Evolutionary conservation across 2,113 vertebrate genomes (phyloP).

Genomic region (Albula goreensis): DNA sequence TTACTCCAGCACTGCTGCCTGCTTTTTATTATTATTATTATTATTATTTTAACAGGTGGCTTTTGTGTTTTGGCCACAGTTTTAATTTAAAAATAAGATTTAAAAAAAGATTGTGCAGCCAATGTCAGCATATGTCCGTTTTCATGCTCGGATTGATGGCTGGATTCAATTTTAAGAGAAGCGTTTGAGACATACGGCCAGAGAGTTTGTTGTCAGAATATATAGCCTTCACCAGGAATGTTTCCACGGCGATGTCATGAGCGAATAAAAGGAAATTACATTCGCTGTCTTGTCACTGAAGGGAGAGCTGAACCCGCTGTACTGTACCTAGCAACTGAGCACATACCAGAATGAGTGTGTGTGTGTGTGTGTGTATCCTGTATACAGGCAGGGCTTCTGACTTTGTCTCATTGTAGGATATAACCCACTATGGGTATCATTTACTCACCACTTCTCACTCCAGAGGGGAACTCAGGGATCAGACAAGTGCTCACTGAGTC

Average conservation of each 20-base stretch:
- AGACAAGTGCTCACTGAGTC: constrained; percentile 41
- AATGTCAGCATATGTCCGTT: background rate
- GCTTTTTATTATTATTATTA: background rate
- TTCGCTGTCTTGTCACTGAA: background rate
- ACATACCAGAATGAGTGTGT: background rate
- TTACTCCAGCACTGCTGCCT: background rate
- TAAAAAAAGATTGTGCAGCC: background rate
- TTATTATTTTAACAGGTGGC: too few species aligned
- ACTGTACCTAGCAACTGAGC: background rate
- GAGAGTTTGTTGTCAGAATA: background rate
- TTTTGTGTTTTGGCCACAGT: background rate
- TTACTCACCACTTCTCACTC: constrained; percentile 47
- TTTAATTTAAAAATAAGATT: background rate
- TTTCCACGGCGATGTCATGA: background rate
- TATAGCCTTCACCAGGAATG: background rate
- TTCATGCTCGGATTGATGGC: background rate
- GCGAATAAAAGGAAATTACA: background rate
- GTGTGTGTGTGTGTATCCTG: background rate
- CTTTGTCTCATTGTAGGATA: constrained; percentile 22
- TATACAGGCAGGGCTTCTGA: constrained; percentile 5
- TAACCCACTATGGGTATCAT: constrained; percentile 38
- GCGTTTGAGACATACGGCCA: background rate
- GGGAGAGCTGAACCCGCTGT: background rate
- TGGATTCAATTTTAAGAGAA: background rate
- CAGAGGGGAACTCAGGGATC: constrained; percentile 41